These are phyloP conservation scores for Heliocidaris erythrogramma DNA, from an alignment of 35 echinoderm and acorn worm genomes.

Conservation along the genomic window DNA sequence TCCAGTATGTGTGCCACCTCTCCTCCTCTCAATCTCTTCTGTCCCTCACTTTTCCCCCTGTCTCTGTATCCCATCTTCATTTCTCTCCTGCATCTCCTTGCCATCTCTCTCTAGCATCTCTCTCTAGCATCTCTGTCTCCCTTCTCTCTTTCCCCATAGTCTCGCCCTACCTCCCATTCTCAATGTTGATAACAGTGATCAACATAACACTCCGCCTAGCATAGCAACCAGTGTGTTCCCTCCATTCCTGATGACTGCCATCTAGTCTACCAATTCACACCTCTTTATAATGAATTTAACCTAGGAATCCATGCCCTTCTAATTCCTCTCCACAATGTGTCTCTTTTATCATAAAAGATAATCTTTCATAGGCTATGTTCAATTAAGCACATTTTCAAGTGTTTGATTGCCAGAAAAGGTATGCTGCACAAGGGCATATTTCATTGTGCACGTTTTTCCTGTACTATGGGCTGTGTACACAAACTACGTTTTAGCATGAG, in stretches of 20 bases:
- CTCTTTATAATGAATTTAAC: neutral
- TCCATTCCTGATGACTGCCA: neutral
- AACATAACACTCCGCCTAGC: slow-evolving; percentile 44
- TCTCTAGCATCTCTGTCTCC: neutral
- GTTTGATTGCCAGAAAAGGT: neutral
- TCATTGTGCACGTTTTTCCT: neutral
- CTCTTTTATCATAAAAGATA: neutral
- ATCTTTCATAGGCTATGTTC: neutral
- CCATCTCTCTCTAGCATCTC: neutral
- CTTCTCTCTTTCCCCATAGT: neutral
- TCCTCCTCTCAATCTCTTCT: too few species aligned
- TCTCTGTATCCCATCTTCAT: too few species aligned
- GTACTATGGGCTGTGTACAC: neutral
- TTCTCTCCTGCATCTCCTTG: too few species aligned
- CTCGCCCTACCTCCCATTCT: neutral
- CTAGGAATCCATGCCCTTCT: neutral
- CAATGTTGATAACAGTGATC: slow-evolving; percentile 20
- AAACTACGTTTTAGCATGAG: neutral
- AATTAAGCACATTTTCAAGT: neutral
- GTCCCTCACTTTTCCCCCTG: too few species aligned
- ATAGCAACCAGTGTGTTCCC: slow-evolving; percentile 39
- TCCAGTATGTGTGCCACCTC: too few species aligned
- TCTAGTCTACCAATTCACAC: neutral
- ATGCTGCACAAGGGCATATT: neutral
- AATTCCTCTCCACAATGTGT: neutral